Evolutionary conservation across 2,113 vertebrate species (phyloP).

Genomic region (Zapornia atra): DNA sequence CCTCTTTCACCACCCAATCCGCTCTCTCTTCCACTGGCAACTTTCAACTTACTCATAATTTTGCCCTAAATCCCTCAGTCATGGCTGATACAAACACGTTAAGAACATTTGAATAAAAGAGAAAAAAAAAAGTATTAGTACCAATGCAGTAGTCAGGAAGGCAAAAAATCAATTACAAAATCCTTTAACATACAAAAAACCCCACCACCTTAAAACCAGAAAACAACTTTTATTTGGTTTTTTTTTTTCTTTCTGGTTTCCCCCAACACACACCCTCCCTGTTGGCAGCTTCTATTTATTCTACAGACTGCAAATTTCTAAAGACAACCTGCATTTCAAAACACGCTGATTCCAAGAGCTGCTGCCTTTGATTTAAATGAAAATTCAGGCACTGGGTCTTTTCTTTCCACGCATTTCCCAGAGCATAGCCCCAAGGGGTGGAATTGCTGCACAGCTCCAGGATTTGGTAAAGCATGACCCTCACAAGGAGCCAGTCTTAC

Average conservation of each 20-base stretch:
- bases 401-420: not conserved
- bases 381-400: not conserved
- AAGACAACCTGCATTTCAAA: not conserved
- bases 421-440: not conserved
- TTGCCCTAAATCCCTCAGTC: not conserved
- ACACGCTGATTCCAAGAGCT: not conserved
- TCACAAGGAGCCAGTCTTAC: not conserved
- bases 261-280: rapidly evolving
- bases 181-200: not conserved
- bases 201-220: not conserved
- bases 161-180: not conserved
- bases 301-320: not conserved
- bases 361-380: not conserved
- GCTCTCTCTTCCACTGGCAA: not conserved
- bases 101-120: not conserved
- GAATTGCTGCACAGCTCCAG: not conserved
- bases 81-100: not conserved
- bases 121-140: not conserved
- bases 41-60: not conserved
- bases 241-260: rapidly evolving
- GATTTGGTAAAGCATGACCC: not conserved
- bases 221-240: not conserved
- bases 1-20: not conserved
- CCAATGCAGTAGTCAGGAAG: not conserved
- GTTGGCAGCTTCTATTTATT: not conserved